phyloP scores from a whole-genome alignment of 2,888 invertebrate genomes.

The Palloptera scutellata region DNA sequence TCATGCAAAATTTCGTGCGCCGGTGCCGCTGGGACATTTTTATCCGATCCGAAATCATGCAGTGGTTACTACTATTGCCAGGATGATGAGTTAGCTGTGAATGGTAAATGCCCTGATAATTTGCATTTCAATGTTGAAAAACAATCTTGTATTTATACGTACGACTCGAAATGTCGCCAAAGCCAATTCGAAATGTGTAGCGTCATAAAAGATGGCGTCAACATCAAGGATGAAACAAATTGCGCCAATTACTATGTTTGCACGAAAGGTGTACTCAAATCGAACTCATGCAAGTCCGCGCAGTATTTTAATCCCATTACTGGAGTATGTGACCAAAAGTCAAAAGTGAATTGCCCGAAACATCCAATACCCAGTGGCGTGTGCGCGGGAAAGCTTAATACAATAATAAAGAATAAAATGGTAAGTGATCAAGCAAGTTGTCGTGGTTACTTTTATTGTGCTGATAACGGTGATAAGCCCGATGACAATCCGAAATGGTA shows the following conservation, averaged over 20 bases:
- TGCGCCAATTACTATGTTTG: slow-evolving; percentile 49
- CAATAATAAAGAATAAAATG: slow-evolving; percentile 44
- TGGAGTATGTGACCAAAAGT: slow-evolving; percentile 42
- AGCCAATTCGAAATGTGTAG: slow-evolving; percentile 44
- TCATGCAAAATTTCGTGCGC: slow-evolving; percentile 42
- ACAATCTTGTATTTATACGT: slow-evolving; percentile 43
- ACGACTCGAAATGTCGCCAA: slow-evolving; percentile 41
- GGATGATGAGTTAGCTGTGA: slow-evolving; percentile 13
- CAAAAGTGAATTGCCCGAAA: slow-evolving; percentile 41
- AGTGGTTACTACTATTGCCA: slow-evolving; percentile 50
- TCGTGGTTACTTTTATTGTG: slow-evolving; percentile 52
- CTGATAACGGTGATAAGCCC: slow-evolving; percentile 43
- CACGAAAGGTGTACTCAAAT: slow-evolving; percentile 10
- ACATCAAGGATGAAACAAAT: slow-evolving; percentile 42
- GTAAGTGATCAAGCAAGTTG: slow-evolving; percentile 51
- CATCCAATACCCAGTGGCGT: slow-evolving; percentile 48
- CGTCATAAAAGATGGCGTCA: slow-evolving; percentile 39
- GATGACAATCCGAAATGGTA: slow-evolving; percentile 48
- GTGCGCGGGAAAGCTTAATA: slow-evolving; percentile 49
- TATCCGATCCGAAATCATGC: slow-evolving; percentile 49
- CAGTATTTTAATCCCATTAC: slow-evolving; percentile 43
- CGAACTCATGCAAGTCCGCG: slow-evolving; percentile 28
- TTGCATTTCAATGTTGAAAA: slow-evolving; percentile 41
- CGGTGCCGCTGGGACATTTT: slow-evolving; percentile 39
- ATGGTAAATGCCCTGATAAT: slow-evolving; percentile 39